Base-by-base conservation (phyloP, 1,140 invertebrate genomes). In the Calliopsis andreniformis region DNA sequence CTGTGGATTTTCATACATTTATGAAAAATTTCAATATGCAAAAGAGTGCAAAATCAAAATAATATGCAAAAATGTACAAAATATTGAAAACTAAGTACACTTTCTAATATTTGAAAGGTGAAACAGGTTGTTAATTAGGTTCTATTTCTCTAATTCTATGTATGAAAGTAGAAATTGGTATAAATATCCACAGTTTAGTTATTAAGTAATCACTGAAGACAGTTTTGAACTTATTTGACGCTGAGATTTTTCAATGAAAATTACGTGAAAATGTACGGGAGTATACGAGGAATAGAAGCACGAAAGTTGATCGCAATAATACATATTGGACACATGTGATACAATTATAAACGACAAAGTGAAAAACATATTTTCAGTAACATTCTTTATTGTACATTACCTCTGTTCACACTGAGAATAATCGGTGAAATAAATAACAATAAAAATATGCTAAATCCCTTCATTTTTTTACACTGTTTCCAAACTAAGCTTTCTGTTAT, bases 371-470 rank as follows among this genome's bases (percentile, higher is more conserved):
- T 43, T 42, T 68, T 18, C 12, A 2, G 39, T 61, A 53, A 39
- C 8, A 68, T 42, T 56, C 14, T 69, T 61, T 58, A 53, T 47
- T 45, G 4, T 71, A 10, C 62, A 62, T 89, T 93, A 95, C 94
- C 93, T 87, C 88, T 89, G 76, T 92, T 92, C 18, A 92, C 90
- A n/a, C 92, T 93, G 67, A 94, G 92, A 51, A 94, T 91, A 56
- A 95, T 89, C 30, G 93, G 90, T 82, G 94, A 93, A 67, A 95
- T 78, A 47, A 93, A 89, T 63, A 94, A 76, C 23, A 95, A 85
- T 62, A 93, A 82, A 39, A 95, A 88, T 77, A 95, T 86, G 76
- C 93, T 89, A 55, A 94, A 91, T 77, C 92, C 92, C 86, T 90
- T 94, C 94, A 95, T 95, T 85, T 89, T 78, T 45, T 73, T 69